Base-by-base conservation (phyloP, 1,140 invertebrate genomes). In the Drosophila insularis region DNA sequence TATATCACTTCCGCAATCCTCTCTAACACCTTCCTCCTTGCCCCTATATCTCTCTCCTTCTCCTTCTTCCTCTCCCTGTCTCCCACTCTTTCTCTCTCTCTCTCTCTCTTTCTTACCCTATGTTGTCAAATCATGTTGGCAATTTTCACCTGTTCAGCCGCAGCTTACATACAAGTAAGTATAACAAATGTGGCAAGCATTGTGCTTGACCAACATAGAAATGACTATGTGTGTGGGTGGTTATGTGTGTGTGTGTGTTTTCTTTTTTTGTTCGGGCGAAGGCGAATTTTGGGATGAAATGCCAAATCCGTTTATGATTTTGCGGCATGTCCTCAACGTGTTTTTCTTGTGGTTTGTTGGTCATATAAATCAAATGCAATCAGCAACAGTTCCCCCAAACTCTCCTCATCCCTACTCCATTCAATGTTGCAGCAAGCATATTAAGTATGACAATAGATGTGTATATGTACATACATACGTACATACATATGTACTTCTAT, bases 291-390 rank as follows among this genome's bases (percentile, higher is more conserved):
- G n/a, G n/a, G 32, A 61, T 55, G 58, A 62, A 61, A 77, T 73
- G 66, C 62, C 73, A 79, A 79, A 81, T 86, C 75, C 82, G 79
- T 87, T 87, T 87, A 89, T 87, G 84, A 87, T 80, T 50, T 87
- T 82, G 84, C 86, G 80, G 70, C 79, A 79, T 82, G 82, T 87
- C 72, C 76, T 50, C 76, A 21, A 21, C 43, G 17, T 50, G 17
- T 46, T 46, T 17, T 46, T 50, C 35, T 50, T 21, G 10, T 21
- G 32, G 8, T 50, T 50, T 50, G 78, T 66, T 68, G 65, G 62
- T 70, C 82, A 82, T 79, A 87, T 87, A 87, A 87, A 87, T 87
- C 84, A 87, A 81, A 87, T 87, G 82, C 75, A 80, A 89, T 82
- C 84, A 82, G 72, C 84, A 50, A 19, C 2, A 21, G 43, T 19